phyloP scores from a whole-genome alignment of 2,113 vertebrate genomes.

The Takifugu bimaculatus region DNA sequence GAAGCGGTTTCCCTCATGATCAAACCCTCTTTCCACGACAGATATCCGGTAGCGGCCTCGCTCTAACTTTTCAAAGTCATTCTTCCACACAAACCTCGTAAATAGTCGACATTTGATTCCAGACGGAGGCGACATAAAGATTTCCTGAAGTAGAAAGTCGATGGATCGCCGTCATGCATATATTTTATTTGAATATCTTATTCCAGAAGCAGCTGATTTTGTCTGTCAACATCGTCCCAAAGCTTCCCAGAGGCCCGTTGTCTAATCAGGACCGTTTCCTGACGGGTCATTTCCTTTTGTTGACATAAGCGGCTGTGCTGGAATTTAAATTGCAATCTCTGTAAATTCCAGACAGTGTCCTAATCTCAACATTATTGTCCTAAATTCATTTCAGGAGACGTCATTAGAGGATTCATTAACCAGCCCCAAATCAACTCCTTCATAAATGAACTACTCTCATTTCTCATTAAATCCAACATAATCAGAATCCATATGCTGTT shows the following conservation, averaged over 20 bases:
- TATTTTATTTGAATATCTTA: conserved; percentile 18
- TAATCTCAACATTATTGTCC: neutral
- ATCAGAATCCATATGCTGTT: neutral
- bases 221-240: conserved; percentile 1
- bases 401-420: neutral
- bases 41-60: neutral
- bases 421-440: too few species aligned
- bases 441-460: too few species aligned
- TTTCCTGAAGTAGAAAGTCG: conserved; percentile 9
- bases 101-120: conserved; percentile 27
- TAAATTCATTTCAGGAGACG: neutral
- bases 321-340: conserved; percentile 2
- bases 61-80: conserved; percentile 1
- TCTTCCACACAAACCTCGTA: conserved; percentile 1
- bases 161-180: neutral
- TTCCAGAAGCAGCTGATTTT: conserved; percentile 10
- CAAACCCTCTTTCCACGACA: conserved; percentile 5
- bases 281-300: conserved; percentile 62
- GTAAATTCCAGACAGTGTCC: conserved; percentile 10
- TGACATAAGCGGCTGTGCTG: conserved; percentile 30
- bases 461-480: neutral
- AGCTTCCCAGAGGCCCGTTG: conserved; percentile 22
- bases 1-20: conserved; percentile 2
- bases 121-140: conserved; percentile 16
- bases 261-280: conserved; percentile 65